Base-by-base conservation (phyloP, 2,888 invertebrate species). In the Agriopis leucophaearia region DNA sequence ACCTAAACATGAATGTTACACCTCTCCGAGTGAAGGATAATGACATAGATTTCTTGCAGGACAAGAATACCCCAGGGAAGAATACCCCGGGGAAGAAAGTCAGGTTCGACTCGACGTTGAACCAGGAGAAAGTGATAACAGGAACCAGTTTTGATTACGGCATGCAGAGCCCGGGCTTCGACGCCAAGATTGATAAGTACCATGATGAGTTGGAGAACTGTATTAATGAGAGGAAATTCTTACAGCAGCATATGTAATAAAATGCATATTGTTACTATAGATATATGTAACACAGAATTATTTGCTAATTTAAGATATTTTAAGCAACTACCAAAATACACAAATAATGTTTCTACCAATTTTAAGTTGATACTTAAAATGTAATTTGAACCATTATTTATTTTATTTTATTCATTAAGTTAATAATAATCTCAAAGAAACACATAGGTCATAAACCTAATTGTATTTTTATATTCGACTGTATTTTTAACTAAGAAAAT, bases 121-220 rank as follows among this genome's bases (percentile, higher is more conserved):
- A 94, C 69, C 86, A 85, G 64, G 92, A 94, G 64, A 94, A 94
- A 64, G 81, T 94, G 0, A 94, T 94, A 1, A 94, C 94, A 0
- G 94, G 94, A 0, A 91, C 93, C 66, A 94, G 94, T 74, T 94
- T 94, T 73, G 92, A 94, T 47, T 86, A 81, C 73, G 87, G 81
- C n/a, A 77, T 93, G 1, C 89, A 89, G 65, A 93, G 94, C 77
- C 92, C 93, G 0, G 94, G 94, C 0, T 90, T 94, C 58, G 93
- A 94, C 75, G 81, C 84, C 0, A 91, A 94, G 74, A 87, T 94
- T 50, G 94, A 94, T 13, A 94, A 89, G 69, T 94, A 91, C 73
- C 94, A 94, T 70, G 94, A 94, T 79, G 94, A 94, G 73, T 72
- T 94, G 45, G 94, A 94, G 67, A 94, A 94, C 62, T 94, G 94